These are phyloP conservation scores for Nephrotoma flavescens DNA, from an alignment of 2,888 invertebrate species.

Conservation along the genomic window DNA sequence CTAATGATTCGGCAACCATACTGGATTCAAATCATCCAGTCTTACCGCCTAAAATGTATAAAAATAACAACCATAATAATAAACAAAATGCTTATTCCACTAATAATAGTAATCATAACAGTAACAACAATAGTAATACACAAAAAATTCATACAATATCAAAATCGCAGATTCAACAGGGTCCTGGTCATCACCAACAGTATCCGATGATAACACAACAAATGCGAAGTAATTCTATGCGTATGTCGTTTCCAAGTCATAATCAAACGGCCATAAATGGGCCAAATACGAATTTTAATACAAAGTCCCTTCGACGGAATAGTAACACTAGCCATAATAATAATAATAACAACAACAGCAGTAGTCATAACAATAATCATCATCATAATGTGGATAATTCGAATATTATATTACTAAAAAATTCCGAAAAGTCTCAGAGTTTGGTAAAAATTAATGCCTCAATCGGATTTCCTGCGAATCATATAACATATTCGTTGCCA, in stretches of 20 bases:
- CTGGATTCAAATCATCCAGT: slow-evolving; percentile 22
- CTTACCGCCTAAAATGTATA: slow-evolving; percentile 33
- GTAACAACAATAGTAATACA: slow-evolving; percentile 13
- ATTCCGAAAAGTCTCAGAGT: slow-evolving; percentile 15
- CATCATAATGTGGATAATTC: slow-evolving; percentile 4
- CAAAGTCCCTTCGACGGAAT: slow-evolving; percentile 18
- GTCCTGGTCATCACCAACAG: background rate
- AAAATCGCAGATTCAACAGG: slow-evolving; percentile 12
- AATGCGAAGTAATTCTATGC: slow-evolving; percentile 1
- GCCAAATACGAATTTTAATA: slow-evolving; percentile 12
- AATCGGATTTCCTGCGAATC: slow-evolving; percentile 30
- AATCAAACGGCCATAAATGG: slow-evolving; percentile 7
- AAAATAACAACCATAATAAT: slow-evolving; percentile 22
- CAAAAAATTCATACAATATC: slow-evolving; percentile 16
- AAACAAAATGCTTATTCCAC: slow-evolving; percentile 13
- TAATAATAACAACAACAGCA: slow-evolving; percentile 13
- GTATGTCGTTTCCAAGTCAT: slow-evolving; percentile 5
- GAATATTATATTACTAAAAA: slow-evolving; percentile 5
- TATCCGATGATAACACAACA: background rate
- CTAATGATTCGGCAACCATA: slow-evolving; percentile 9
- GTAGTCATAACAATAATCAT: slow-evolving; percentile 1
- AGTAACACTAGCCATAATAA: slow-evolving; percentile 15
- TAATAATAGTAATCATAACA: slow-evolving; percentile 13
- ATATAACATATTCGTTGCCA: slow-evolving; percentile 30
- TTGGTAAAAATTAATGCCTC: slow-evolving; percentile 28